A percentile compares a stretch with the other conserved stretches of the same genome.
Evolutionary conservation across 1,140 invertebrate genomes (phyloP).

Genomic region (Cardiocondyla obscurior): DNA sequence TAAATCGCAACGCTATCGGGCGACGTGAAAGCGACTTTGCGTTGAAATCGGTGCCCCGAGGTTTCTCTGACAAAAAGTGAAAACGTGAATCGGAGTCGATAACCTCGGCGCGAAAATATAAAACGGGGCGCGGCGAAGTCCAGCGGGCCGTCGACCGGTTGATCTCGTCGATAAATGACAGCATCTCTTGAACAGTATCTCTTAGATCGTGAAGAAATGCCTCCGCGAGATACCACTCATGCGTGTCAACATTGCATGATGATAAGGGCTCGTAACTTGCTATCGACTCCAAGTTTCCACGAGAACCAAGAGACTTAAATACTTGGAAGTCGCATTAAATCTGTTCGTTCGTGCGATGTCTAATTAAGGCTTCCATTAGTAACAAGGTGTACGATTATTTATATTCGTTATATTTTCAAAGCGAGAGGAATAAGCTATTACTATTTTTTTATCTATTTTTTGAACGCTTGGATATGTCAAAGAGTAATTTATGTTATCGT

Average conservation of each 20-base stretch:
- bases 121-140: slow-evolving; percentile 11
- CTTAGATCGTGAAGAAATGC: slow-evolving; percentile 21
- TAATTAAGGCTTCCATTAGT: not conserved
- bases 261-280: slow-evolving; percentile 6
- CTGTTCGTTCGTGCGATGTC: not conserved
- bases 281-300: not conserved
- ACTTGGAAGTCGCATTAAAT: not conserved
- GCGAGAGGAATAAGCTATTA: not conserved
- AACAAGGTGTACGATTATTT: not conserved
- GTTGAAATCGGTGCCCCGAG: slow-evolving; percentile 43
- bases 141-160: slow-evolving; percentile 6
- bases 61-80: slow-evolving; percentile 69
- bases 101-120: slow-evolving; percentile 44
- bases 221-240: slow-evolving; percentile 11
- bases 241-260: not conserved
- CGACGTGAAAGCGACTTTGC: slow-evolving; percentile 43
- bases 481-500: not conserved
- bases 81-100: slow-evolving; percentile 45
- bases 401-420: not conserved
- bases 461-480: not conserved
- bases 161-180: slow-evolving; percentile 40
- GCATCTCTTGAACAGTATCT: not conserved
- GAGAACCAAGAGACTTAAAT: not conserved
- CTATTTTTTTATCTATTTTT: not conserved
- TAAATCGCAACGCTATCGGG: slow-evolving; percentile 18